These are phyloP conservation scores for Plagiodera versicolora DNA, from an alignment of 2,888 invertebrate genomes.

Conservation along the genomic window DNA sequence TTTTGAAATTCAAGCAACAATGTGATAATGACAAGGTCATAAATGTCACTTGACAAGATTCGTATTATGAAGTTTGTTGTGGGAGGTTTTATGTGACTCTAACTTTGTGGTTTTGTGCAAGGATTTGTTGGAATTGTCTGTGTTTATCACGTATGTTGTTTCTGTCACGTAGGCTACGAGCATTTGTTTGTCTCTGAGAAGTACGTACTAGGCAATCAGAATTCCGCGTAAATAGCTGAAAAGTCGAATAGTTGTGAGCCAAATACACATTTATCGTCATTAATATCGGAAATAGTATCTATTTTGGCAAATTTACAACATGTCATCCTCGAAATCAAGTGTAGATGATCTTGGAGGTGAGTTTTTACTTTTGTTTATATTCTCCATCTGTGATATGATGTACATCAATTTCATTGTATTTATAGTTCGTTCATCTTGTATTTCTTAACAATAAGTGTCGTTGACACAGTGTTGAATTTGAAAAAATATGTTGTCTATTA, in stretches of 20 bases:
- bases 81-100: no score
- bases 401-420: conserved; percentile 23
- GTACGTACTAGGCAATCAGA: conserved; percentile 27
- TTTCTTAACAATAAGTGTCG: not conserved
- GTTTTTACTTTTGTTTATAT: conserved; percentile 37
- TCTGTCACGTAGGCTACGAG: conserved; percentile 45
- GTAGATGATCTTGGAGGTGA: conserved; percentile 54
- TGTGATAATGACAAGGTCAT: no score
- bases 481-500: conserved; percentile 1
- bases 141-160: no score
- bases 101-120: no score
- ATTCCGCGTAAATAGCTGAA: conserved; percentile 29
- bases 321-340: conserved; percentile 54
- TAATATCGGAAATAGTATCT: not conserved
- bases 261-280: no score
- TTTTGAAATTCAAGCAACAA: no score
- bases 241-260: conserved; percentile 14
- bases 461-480: not conserved
- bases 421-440: conserved; percentile 17
- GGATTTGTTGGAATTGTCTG: no score
- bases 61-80: no score
- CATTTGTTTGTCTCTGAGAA: conserved; percentile 15
- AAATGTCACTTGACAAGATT: no score
- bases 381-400: conserved; percentile 35
- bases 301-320: conserved; percentile 34